A percentile compares a stretch with the other conserved stretches of the same genome.
phyloP scores from a whole-genome alignment of 1,140 invertebrate species.

The Alviniconcha marisindica region DNA sequence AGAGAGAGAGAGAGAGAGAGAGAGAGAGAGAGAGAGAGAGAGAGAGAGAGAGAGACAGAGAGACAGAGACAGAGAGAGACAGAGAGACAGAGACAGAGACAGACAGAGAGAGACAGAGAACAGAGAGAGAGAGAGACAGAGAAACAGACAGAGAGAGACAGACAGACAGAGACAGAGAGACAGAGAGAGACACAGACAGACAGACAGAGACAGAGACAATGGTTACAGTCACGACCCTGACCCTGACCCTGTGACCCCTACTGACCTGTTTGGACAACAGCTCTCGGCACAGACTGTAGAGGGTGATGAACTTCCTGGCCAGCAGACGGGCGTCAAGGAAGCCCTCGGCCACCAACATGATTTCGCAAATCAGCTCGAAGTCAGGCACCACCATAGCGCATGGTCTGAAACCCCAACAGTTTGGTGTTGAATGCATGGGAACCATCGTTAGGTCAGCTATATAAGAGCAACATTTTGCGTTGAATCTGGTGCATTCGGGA shows the following conservation, averaged over 20 bases:
- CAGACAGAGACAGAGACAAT: background rate
- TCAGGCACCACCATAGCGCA: constrained; percentile 99
- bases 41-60: background rate
- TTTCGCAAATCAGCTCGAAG: constrained; percentile 98
- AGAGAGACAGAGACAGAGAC: background rate
- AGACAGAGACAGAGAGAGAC: background rate
- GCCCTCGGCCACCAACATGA: constrained; percentile 98
- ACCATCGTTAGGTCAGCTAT: too few species aligned
- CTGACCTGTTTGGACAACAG: constrained; percentile 91
- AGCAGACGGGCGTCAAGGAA: constrained; percentile 95
- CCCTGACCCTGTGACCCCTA: background rate
- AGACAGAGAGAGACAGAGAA: background rate
- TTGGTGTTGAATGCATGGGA: too few species aligned
- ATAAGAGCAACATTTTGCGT: too few species aligned
- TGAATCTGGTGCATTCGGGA: too few species aligned
- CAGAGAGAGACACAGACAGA: constrained; percentile 5
- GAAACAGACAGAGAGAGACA: background rate
- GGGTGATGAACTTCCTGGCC: constrained; percentile 96
- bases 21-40: too few species aligned
- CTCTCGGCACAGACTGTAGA: constrained; percentile 96
- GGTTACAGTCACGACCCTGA: background rate
- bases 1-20: too few species aligned
- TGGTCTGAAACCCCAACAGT: constrained; percentile 87
- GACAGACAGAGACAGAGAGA: background rate
- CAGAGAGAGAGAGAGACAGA: too few species aligned